Percentiles rank a stretch among this genome's conserved stretches.
These are phyloP conservation scores for Pseudomyrmex gracilis DNA, from an alignment of 1,140 invertebrate genomes.

Conservation along the genomic window DNA sequence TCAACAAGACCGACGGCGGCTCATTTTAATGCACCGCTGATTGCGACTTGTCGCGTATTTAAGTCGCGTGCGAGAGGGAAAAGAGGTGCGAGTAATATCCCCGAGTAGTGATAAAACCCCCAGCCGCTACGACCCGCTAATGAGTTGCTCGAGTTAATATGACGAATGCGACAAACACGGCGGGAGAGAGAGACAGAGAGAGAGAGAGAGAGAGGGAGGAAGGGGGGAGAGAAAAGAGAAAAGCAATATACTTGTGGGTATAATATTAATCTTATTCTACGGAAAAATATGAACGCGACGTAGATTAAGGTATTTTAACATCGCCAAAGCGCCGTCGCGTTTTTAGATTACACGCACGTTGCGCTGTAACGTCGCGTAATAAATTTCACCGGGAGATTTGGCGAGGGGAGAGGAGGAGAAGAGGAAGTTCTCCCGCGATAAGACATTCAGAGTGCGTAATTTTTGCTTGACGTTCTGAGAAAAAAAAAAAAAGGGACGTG, in stretches of 20 bases:
- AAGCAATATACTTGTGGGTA: slow-evolving; percentile 12
- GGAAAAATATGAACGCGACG: slow-evolving; percentile 50
- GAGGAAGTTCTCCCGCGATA: slow-evolving; percentile 27
- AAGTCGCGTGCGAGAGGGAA: slow-evolving; percentile 28
- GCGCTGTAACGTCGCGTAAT: slow-evolving; percentile 37
- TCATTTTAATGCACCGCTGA: slow-evolving; percentile 64
- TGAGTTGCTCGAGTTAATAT: slow-evolving; percentile 46
- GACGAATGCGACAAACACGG: slow-evolving; percentile 29
- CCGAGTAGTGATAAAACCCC: slow-evolving; percentile 31
- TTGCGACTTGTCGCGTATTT: slow-evolving; percentile 54
- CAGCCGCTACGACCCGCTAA: slow-evolving; percentile 5
- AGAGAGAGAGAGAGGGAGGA: too few relatives aligned
- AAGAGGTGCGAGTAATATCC: not conserved
- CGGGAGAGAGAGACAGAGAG: too few relatives aligned
- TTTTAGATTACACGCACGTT: slow-evolving; percentile 51
- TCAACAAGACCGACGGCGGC: slow-evolving; percentile 56
- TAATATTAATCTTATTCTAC: slow-evolving; percentile 59
- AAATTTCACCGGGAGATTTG: slow-evolving; percentile 41
- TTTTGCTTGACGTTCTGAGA: slow-evolving; percentile 22
- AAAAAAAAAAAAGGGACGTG: slow-evolving; percentile 31
- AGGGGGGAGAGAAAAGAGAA: not conserved
- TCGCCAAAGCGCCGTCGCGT: slow-evolving; percentile 28
- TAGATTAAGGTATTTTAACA: slow-evolving; percentile 58
- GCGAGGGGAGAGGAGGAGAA: too few relatives aligned
- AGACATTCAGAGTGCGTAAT: slow-evolving; percentile 28